A percentile compares a stretch with the other conserved stretches of the same genome.
These are phyloP conservation scores for Archaeoteleia sp. DNA, from an alignment of 2,888 invertebrate species.

Conservation along the genomic window DNA sequence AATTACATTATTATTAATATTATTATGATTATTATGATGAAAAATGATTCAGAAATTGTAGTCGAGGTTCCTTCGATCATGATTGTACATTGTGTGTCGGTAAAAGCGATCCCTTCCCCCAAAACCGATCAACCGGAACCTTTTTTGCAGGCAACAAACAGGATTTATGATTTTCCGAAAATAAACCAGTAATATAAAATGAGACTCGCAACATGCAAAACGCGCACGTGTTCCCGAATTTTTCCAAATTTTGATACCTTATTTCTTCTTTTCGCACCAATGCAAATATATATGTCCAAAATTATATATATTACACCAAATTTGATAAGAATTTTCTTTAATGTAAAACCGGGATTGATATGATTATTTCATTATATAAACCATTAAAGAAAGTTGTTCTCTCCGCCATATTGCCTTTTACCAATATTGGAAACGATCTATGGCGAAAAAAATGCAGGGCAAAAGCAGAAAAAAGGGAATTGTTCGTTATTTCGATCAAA, in stretches of 20 bases:
- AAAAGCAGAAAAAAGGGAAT: slow-evolving; percentile 59
- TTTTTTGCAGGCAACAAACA: slow-evolving; percentile 52
- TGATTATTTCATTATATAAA: too few relatives aligned
- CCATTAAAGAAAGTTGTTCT: not conserved
- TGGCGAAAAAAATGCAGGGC: slow-evolving; percentile 48
- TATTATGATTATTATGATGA: slow-evolving; percentile 63
- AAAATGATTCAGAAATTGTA: slow-evolving; percentile 63
- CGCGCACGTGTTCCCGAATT: slow-evolving; percentile 53
- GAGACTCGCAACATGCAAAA: slow-evolving; percentile 41
- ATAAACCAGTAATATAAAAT: slow-evolving; percentile 20
- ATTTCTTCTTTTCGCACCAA: slow-evolving; percentile 60
- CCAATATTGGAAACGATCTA: not conserved
- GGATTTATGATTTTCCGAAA: slow-evolving; percentile 49
- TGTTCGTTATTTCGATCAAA: slow-evolving; percentile 55
- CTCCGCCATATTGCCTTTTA: too few relatives aligned
- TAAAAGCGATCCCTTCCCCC: slow-evolving; percentile 62
- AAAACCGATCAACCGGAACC: slow-evolving; percentile 53
- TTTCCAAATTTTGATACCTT: slow-evolving; percentile 56
- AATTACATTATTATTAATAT: slow-evolving; percentile 63
- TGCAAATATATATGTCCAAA: slow-evolving; percentile 54
- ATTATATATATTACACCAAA: slow-evolving; percentile 38
- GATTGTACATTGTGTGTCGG: slow-evolving; percentile 73
- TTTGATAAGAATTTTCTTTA: slow-evolving; percentile 10
- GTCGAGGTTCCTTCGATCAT: slow-evolving; percentile 63
- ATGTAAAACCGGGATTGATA: too few relatives aligned